Conservation (phyloP, 1,140 invertebrate species). For the Lordiphosa collinella region DNA sequence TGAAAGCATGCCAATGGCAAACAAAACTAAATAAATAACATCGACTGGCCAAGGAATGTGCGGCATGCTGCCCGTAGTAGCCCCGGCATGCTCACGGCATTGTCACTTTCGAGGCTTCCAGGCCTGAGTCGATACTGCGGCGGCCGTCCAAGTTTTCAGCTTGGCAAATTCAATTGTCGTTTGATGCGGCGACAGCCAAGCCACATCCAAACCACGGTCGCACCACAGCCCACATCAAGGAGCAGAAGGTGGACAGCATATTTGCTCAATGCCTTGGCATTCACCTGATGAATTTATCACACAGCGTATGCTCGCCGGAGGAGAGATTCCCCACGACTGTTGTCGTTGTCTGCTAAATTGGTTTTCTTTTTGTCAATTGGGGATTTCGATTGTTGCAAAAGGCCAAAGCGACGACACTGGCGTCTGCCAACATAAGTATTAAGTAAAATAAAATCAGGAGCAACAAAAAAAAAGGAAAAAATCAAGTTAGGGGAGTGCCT, state of each 20-base stretch:
- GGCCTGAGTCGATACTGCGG: slow-evolving; percentile 43
- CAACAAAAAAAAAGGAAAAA: slow-evolving; percentile 29
- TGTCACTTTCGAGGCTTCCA: slow-evolving; percentile 14
- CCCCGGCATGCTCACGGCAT: not conserved
- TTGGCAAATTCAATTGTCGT: slow-evolving; percentile 78
- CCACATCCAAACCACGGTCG: slow-evolving; percentile 24
- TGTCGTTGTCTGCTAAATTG: slow-evolving; percentile 79
- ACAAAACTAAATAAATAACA: slow-evolving; percentile 77
- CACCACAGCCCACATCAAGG: slow-evolving; percentile 46
- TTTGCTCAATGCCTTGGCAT: slow-evolving; percentile 66
- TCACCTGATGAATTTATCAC: slow-evolving; percentile 79
- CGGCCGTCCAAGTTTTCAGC: slow-evolving; percentile 62
- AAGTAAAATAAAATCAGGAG: slow-evolving; percentile 68
- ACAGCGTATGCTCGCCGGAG: slow-evolving; percentile 54
- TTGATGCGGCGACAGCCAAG: slow-evolving; percentile 59
- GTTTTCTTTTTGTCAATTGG: slow-evolving; percentile 80
- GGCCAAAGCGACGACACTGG: slow-evolving; percentile 54
- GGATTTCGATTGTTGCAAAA: slow-evolving; percentile 79
- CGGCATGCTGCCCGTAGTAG: slow-evolving; percentile 16
- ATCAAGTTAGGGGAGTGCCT: not conserved
- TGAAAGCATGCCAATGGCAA: slow-evolving; percentile 73
- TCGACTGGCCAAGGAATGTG: slow-evolving; percentile 54
- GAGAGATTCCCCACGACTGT: slow-evolving; percentile 38
- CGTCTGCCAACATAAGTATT: slow-evolving; percentile 65
- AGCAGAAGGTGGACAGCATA: slow-evolving; percentile 31